phyloP scores from a whole-genome alignment of 2,888 invertebrate species.

The Gandaritis pyraliata region DNA sequence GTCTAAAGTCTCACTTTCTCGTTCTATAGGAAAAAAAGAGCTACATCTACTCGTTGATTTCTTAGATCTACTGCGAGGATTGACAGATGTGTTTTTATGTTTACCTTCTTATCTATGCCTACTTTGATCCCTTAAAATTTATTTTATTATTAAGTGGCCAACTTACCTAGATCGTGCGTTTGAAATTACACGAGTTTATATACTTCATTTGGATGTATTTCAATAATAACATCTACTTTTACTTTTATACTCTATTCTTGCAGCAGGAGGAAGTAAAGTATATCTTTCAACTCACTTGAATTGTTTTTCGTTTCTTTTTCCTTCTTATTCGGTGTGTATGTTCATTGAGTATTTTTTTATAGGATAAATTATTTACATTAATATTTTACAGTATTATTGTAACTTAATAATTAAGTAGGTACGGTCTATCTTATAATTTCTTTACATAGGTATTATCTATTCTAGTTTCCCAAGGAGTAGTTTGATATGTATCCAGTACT shows the following conservation, averaged over 20 bases:
- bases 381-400: constrained; percentile 1
- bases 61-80: constrained; percentile 3
- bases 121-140: constrained; percentile 24
- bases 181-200: too few relatives aligned
- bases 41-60: background rate
- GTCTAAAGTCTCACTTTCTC: too few relatives aligned
- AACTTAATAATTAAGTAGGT: background rate
- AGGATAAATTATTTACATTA: background rate
- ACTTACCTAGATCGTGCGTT: background rate
- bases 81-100: background rate
- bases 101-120: constrained; percentile 12
- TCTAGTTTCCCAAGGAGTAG: constrained; percentile 53
- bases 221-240: background rate
- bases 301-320: background rate
- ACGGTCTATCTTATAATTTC: constrained; percentile 15
- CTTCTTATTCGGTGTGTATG: background rate
- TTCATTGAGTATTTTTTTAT: background rate
- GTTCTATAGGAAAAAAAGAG: background rate
- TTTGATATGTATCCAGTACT: constrained; percentile 66
- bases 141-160: constrained; percentile 2
- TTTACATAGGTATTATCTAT: constrained; percentile 23
- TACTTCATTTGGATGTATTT: background rate
- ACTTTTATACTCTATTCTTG: background rate
- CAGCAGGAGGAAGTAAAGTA: too few relatives aligned
- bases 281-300: background rate